These are phyloP conservation scores for Silurus aristotelis DNA, from an alignment of 2,797 vertebrate species.

Conservation along the genomic window DNA sequence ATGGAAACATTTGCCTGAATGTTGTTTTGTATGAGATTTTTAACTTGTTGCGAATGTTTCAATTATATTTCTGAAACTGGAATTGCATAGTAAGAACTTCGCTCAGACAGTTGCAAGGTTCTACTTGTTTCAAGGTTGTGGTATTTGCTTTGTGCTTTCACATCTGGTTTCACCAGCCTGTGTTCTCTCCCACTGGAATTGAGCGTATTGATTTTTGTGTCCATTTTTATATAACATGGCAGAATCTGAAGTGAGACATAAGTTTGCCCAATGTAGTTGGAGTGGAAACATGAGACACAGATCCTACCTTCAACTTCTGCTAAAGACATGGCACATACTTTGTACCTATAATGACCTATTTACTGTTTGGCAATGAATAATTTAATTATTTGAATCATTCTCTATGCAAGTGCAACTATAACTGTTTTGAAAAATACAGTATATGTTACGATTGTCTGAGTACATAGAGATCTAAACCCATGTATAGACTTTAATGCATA, in stretches of 20 bases:
- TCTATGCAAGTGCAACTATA: neutral
- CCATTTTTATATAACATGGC: constrained; percentile 31
- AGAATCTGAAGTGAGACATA: constrained; percentile 3
- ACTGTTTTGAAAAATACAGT: neutral
- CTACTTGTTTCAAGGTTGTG: constrained; percentile 12
- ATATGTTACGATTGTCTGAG: neutral
- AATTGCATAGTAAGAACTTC: neutral
- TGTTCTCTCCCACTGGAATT: constrained; percentile 5
- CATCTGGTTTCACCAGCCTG: constrained; percentile 9
- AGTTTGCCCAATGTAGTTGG: neutral
- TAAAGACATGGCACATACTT: constrained; percentile 2
- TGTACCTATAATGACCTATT: neutral
- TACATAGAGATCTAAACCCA: neutral
- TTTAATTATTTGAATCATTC: neutral
- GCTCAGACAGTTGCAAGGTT: neutral
- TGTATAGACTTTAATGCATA: neutral
- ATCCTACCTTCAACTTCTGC: neutral
- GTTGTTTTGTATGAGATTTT: neutral
- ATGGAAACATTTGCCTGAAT: constrained; percentile 1
- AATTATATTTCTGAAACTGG: neutral
- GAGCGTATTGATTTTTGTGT: constrained; percentile 13
- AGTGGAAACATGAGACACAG: constrained; percentile 15
- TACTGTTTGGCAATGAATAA: neutral
- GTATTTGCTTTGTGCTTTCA: constrained; percentile 25
- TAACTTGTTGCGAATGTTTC: neutral